Evolutionary conservation across 2,113 vertebrate species (phyloP).

Genomic region (Laterallus jamaicensis): DNA sequence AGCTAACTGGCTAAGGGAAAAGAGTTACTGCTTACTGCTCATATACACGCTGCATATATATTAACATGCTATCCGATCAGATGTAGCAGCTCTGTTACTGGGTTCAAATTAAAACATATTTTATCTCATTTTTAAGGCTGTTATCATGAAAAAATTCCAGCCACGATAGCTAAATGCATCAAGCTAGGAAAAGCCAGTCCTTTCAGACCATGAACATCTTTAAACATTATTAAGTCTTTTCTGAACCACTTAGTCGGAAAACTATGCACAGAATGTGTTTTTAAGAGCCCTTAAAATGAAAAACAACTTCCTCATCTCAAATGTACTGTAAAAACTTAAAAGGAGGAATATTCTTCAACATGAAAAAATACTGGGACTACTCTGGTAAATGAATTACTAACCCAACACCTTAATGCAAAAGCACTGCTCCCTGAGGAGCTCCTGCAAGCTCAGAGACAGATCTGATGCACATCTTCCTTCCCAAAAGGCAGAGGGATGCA

Average conservation of each 20-base stretch:
- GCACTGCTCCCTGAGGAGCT: background rate
- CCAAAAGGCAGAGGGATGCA: background rate
- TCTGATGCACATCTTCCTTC: background rate
- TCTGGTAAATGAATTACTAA: background rate
- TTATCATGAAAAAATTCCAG: background rate
- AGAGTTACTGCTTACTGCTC: conserved; percentile 47
- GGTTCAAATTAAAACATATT: conserved; percentile 23
- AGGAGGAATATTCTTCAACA: background rate
- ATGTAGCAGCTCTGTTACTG: background rate
- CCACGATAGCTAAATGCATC: background rate
- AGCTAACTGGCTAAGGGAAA: conserved; percentile 77
- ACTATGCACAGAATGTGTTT: background rate
- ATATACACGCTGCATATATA: conserved; percentile 14
- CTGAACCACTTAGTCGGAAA: background rate
- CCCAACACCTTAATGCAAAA: background rate
- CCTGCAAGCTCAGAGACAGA: background rate
- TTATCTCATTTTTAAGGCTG: conserved; percentile 12
- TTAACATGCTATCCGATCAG: conserved; percentile 60
- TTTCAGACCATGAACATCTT: background rate
- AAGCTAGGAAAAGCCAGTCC: background rate
- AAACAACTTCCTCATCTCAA: background rate
- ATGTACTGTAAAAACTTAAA: background rate
- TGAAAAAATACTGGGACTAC: background rate
- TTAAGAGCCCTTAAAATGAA: conserved; percentile 1
- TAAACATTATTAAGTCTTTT: background rate